Base-by-base conservation (phyloP, 2,113 vertebrate species). In the Labrus mixtus region DNA sequence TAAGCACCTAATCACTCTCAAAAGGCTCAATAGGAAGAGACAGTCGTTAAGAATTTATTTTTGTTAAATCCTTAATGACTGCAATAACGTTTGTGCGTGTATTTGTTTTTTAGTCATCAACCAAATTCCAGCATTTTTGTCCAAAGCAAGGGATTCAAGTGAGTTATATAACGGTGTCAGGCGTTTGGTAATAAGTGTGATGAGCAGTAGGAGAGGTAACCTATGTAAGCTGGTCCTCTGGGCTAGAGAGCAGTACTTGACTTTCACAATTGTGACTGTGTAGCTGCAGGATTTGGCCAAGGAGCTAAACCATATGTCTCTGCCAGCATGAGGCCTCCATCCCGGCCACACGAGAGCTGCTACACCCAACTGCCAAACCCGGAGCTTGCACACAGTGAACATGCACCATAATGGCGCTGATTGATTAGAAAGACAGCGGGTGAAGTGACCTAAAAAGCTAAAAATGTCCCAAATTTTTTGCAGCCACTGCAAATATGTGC, bases 221-320 rank as follows among this genome's bases (percentile, higher is more conserved):
- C 19, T n/a, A 36, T 17, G 23, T 54, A 7, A 25, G 20, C 36
- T 13, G 51, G 55, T 83, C 60, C 77, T 70, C 23, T 64, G 53
- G 17, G 6, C 8, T 39, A 73, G 5, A 58, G 29, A 16, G 48
- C 69, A 55, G 19, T 29, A 50, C 68, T 73, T 76, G 58, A 76
- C 64, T 74, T 82, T 74, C 63, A 59, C 50, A 56, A 22, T 59
- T 62, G 51, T 58, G 72, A 59, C 29, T 60, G 16, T 51, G 78
- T 58, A 65, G 75, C 75, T 33, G 50, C 64, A 82, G 79, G 58
- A 79, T 79, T 79, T 89, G 81, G 81, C 81, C 61, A 7, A 23
- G 37, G 57, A 73, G 53, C 29, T 5, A 1, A 55, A 67, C 72
- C 87, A 87, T 84, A 87, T 89, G 87, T 78, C 33, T 67, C 19